Base-by-base conservation (phyloP, 1,140 invertebrate species). In the Pseudomyrmex sp. region DNA sequence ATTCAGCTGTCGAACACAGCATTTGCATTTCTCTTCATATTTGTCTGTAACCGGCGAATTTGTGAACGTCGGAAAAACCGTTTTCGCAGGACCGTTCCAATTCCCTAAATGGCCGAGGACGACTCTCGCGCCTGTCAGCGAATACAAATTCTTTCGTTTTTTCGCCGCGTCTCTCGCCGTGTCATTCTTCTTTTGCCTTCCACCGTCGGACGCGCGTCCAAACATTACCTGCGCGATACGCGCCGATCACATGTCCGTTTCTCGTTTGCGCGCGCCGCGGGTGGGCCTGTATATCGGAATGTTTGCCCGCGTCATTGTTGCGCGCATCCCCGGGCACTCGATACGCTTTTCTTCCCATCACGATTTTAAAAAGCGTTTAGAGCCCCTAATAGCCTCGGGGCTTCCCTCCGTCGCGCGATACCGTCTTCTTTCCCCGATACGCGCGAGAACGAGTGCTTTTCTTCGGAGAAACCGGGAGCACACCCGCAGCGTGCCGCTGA, bases 401-500 rank as follows among this genome's bases (percentile, higher is more conserved):
- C 13, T 66, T 52, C 26, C 59, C 7, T 75, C 26, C 56, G 59
- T 44, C 46, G n/a, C 50, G 15, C 44, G 26, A 35, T 46, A 66
- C 72, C 48, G 59, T 26, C 18, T 48, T 10, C 23, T 20, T n/a
- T n/a, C 70, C 72, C 87, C 75, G 75, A 69, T 85, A 77, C 68
- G 15, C 48, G 13, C 58, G 46, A 35, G 52, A 48, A 68, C 54
- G 85, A 58, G 72, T 18, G 63, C 46, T 44, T 79, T 46, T 58
- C 20, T 69, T 65, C 79, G 59, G 59, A 35, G 50, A 44, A 82
- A 23, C 13, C 86, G 18, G 70, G 59, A n/a, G 83, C 72, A 82
- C 84, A 75, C 87, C 87, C 72, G 75, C 61, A 10, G 88, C 90
- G 92, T 18, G 18, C 89, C 76, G 92, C 88, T 93, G 91, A 94